Base-by-base conservation (phyloP, 2,888 invertebrate genomes). In the Theristus sp. region DNA sequence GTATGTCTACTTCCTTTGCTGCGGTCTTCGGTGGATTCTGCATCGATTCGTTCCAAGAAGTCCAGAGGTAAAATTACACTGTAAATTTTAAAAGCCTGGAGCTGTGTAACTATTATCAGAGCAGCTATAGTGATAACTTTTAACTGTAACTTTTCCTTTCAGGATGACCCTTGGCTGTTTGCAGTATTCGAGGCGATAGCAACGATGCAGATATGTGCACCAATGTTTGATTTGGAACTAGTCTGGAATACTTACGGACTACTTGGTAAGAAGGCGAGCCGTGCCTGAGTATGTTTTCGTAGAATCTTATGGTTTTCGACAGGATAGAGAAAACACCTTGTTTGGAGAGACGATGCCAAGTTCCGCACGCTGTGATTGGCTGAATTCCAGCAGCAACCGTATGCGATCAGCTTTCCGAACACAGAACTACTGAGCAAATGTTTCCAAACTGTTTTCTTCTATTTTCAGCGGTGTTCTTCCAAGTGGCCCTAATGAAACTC, bases 201-300 rank as follows among this genome's bases (percentile, higher is more conserved):
- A 6, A 54, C 54, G 27, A 13, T 54, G 27, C 54, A 54, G 27
- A 53, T 60, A 2, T 30, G 30, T 24, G 56, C 60, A n/a, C 60
- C 60, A n/a, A 60, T 60, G 24, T 60, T 60, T 56, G 60, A 60
- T 28, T 38, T 60, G 3, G 56, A 38, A 6, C 2, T 56, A 6
- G 30, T 60, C 3, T 60, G 24, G 55, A 56, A 56, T 3, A 38
- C 25, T 6, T 60, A 60, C 56, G 60, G 60, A 2, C 27, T 60
- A 17, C 2, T 28, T 10, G 60, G 59, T 49, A 6, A 10, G 49
- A 17, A 20, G 6, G 38, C 10, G n/a, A n/a, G n/a, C n/a, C n/a
- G n/a, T n/a, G n/a, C n/a, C n/a, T n/a, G n/a, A n/a, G n/a, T n/a
- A n/a, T n/a, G n/a, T n/a, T n/a, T n/a, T n/a, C n/a, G n/a, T n/a